Evolutionary conservation across 2,113 vertebrate genomes (phyloP), one percentile per base, ranked within the genome.

Genomic region (Erythrolamprus reginae): DNA sequence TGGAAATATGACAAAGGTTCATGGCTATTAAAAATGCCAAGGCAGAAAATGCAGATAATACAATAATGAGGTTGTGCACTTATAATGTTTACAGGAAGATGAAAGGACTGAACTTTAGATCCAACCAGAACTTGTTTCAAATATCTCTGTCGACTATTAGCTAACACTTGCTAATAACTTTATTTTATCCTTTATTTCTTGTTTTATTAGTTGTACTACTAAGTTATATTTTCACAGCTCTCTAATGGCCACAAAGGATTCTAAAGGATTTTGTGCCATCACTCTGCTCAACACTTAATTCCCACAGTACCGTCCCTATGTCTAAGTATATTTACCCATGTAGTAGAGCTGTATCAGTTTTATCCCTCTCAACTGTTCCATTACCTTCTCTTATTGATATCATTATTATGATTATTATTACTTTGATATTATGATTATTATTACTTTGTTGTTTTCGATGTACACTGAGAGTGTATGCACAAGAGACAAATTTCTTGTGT

Each of bases 11-110:
- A 10, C 88, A 58, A 89, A 55, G 89, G 77, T 86, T 92, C 92
- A 91, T 5, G 85, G 26, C 70, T 90, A 88, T 89, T 92, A 91
- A 87, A 92, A 95, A 91, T 93, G 90, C 87, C 13, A 61, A 88
- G 21, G 58, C 45, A 19, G 17, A 93, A 93, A 95, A 33, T 87
- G 23, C 65, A 92, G 82, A 61, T 93, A 92, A 89, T 58, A 4
- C 1, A 85, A 89, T 82, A 89, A 93, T 95, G 61, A 89, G 24
- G 13, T 91, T 92, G 92, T 94, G 90, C 38, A 89, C 0, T 91
- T 58, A 0, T 52, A 93, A 90, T 61, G 28, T 89, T 89, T 53
- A 61, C n/a, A 92, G 53, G 85, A 88, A 83, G 70, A 82, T 77
- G n/a, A 70, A 89, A 23, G 42, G 87, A 89, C 50, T 7, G 56